Percentiles rank a stretch among this genome's conserved stretches.
These are phyloP conservation scores for Pyrgilauda ruficollis DNA, from an alignment of 2,113 vertebrate species.

Conservation along the genomic window DNA sequence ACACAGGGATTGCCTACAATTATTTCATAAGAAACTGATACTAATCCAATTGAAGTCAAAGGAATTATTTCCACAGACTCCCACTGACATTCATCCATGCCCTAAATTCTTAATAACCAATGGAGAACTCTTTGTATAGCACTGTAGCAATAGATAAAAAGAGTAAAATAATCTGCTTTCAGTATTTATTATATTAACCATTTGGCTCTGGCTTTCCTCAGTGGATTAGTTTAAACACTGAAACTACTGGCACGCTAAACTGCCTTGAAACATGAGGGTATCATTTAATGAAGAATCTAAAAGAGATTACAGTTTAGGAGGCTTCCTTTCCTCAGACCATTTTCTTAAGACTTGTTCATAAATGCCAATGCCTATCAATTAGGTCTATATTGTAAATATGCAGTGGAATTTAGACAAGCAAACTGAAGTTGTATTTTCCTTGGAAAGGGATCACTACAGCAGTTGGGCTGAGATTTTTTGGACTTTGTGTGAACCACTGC, in stretches of 20 bases:
- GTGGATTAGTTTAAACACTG: background rate
- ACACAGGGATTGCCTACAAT: background rate
- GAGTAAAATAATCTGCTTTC: slow-evolving; percentile 13
- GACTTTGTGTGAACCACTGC: background rate
- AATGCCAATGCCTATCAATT: background rate
- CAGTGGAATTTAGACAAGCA: background rate
- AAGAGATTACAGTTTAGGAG: background rate
- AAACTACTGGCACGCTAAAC: background rate
- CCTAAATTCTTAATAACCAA: background rate
- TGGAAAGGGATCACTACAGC: background rate
- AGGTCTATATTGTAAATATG: background rate
- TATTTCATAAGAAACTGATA: background rate
- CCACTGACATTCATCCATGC: background rate
- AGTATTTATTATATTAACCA: background rate
- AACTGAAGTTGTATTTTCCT: background rate
- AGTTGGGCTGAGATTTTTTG: background rate
- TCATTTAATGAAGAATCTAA: background rate
- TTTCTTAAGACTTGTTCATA: background rate
- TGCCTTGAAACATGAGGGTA: background rate
- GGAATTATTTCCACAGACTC: background rate
- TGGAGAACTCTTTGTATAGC: background rate
- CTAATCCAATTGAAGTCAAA: slow-evolving; percentile 2
- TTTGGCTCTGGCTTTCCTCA: background rate
- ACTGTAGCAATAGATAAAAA: background rate
- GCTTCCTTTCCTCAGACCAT: background rate